phyloP scores from a whole-genome alignment of 1,140 invertebrate genomes.

The Gonatopus flavifemur region DNA sequence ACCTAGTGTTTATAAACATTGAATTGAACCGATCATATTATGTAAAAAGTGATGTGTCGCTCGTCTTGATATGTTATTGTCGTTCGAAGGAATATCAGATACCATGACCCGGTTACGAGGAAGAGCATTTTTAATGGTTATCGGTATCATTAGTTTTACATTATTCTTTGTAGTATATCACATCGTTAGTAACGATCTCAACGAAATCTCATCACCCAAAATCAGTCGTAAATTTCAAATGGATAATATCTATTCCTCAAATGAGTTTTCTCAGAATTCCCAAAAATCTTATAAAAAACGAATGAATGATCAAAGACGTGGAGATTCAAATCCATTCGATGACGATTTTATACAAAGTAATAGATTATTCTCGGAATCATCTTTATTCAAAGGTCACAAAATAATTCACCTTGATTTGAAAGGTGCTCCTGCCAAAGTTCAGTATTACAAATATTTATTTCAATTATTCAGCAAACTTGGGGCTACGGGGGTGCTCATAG shows the following conservation, averaged over 20 bases:
- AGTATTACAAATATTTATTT: constrained; percentile 74
- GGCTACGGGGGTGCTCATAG: constrained; percentile 85
- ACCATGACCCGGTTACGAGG: constrained; percentile 44
- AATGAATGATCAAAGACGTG: constrained; percentile 10
- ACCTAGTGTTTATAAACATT: not conserved
- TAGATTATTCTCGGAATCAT: constrained; percentile 14
- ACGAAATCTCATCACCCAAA: constrained; percentile 28
- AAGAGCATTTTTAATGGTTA: constrained; percentile 39
- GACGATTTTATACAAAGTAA: no score
- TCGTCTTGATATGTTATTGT: constrained; percentile 9
- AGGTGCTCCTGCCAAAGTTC: constrained; percentile 79
- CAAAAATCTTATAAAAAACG: constrained; percentile 22
- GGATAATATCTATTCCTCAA: constrained; percentile 29
- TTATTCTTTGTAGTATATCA: constrained; percentile 47
- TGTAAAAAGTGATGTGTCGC: not conserved
- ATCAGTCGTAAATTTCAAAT: constrained; percentile 22
- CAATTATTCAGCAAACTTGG: constrained; percentile 74
- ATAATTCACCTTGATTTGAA: constrained; percentile 88
- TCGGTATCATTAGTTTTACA: constrained; percentile 38
- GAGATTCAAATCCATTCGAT: no score
- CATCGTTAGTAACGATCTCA: constrained; percentile 44
- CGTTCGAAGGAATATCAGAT: not conserved
- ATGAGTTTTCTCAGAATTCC: constrained; percentile 30
- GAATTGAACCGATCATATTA: constrained; percentile 4
- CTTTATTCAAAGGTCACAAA: constrained; percentile 47